phyloP scores from a whole-genome alignment of 1,140 invertebrate genomes.

The Littorina saxatilis region DNA sequence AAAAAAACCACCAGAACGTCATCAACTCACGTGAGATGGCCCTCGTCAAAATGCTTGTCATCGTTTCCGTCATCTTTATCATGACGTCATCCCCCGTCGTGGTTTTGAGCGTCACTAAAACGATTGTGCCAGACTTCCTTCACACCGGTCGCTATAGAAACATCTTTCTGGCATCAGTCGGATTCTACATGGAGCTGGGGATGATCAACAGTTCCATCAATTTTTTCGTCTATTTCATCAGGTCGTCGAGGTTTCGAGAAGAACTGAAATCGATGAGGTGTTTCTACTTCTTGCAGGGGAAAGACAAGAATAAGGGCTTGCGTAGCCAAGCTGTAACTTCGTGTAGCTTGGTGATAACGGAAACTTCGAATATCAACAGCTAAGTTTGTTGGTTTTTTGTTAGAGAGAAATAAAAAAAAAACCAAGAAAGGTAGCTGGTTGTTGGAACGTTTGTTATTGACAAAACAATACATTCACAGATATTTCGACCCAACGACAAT shows the following conservation, averaged over 20 bases:
- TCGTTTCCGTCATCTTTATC: constrained; percentile 20
- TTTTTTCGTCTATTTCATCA: constrained; percentile 20
- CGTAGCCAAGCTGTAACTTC: no score
- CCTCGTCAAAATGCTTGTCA: constrained; percentile 1
- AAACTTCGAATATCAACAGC: no score
- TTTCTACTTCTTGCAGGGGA: neutral
- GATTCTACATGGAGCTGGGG: neutral
- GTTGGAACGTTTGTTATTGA: no score
- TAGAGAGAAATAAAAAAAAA: no score
- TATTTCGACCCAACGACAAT: no score
- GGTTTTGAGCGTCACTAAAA: neutral
- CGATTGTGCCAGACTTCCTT: neutral
- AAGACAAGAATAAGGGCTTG: no score
- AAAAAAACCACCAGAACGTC: no score
- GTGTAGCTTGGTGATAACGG: no score
- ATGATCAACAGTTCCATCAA: constrained; percentile 19
- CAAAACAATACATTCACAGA: no score
- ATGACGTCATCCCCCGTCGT: constrained; percentile 3
- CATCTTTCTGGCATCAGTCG: constrained; percentile 6
- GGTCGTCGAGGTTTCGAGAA: constrained; percentile 3
- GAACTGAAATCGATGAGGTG: neutral
- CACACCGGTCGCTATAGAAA: neutral
- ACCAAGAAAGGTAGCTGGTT: no score
- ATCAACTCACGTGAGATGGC: neutral
- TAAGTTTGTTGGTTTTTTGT: no score